A percentile compares a stretch with the other conserved stretches of the same genome.
Evolutionary conservation across 2,113 vertebrate species (phyloP).

Genomic region (Notiomystis cincta): DNA sequence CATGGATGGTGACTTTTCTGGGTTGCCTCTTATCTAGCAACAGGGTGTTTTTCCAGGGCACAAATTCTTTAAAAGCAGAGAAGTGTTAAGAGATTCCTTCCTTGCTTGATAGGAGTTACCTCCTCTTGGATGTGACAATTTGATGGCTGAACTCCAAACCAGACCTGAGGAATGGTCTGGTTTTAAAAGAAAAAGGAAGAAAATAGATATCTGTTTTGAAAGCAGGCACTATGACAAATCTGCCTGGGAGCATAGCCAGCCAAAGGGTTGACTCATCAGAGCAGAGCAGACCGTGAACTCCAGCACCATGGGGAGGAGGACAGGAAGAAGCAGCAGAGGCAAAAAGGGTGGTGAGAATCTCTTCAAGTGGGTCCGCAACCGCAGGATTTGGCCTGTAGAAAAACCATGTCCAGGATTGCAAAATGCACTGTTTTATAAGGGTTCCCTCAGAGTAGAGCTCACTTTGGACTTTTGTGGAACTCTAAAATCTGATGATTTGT

Average conservation of each 20-base stretch:
- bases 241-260: neutral
- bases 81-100: constrained; percentile 37
- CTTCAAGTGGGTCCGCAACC: fast-evolving
- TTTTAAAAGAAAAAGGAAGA: neutral
- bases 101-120: neutral
- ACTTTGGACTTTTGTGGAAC: neutral
- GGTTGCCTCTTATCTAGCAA: constrained; percentile 24
- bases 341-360: neutral
- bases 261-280: constrained; percentile 10
- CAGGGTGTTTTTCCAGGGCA: constrained; percentile 6
- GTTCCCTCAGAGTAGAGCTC: neutral
- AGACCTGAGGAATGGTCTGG: neutral
- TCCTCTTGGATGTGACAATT: neutral
- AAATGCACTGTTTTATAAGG: neutral
- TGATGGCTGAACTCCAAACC: neutral
- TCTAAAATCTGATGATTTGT: neutral
- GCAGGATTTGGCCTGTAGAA: neutral
- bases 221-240: neutral
- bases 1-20: neutral
- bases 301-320: neutral
- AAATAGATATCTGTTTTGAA: neutral
- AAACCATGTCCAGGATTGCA: neutral
- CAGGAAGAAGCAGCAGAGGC: neutral
- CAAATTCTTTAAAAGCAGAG: neutral
- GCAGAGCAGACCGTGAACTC: neutral